phyloP scores from a whole-genome alignment of 2,797 vertebrate species.

The Spea hammondii region DNA sequence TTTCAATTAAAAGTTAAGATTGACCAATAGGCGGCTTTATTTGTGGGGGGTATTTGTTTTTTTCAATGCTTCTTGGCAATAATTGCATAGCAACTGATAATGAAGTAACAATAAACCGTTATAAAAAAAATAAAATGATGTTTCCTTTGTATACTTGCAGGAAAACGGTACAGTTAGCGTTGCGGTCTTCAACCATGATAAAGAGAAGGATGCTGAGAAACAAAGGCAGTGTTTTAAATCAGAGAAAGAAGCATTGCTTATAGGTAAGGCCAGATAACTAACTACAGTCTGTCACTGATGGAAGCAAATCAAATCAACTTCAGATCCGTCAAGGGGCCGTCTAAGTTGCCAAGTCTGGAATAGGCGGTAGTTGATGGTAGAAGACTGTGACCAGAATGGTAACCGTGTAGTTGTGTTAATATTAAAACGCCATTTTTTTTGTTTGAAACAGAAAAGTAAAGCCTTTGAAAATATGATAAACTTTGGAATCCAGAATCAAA shows the following conservation, averaged over 20 bases:
- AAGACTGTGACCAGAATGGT: not conserved
- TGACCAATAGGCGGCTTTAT: too few species aligned
- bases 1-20: not conserved
- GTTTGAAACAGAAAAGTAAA: too few species aligned
- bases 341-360: not conserved
- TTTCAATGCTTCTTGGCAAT: not conserved
- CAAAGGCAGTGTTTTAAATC: constrained; percentile 77
- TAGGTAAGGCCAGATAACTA: constrained; percentile 74
- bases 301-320: not conserved
- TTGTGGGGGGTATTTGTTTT: not conserved
- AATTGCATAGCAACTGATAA: not conserved
- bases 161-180: constrained; percentile 79
- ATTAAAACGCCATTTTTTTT: too few species aligned
- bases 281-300: not conserved
- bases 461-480: too few species aligned
- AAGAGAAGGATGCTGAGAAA: constrained; percentile 78
- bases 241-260: constrained; percentile 90
- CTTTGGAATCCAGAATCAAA: too few species aligned
- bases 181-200: constrained; percentile 74
- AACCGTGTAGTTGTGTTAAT: too few species aligned
- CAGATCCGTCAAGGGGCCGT: not conserved
- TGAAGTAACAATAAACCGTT: not conserved
- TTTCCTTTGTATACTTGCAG: constrained; percentile 64
- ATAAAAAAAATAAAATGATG: constrained; percentile 2
- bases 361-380: not conserved